Conservation (phyloP, 2,797 vertebrate genomes). For the Falco cherrug region DNA sequence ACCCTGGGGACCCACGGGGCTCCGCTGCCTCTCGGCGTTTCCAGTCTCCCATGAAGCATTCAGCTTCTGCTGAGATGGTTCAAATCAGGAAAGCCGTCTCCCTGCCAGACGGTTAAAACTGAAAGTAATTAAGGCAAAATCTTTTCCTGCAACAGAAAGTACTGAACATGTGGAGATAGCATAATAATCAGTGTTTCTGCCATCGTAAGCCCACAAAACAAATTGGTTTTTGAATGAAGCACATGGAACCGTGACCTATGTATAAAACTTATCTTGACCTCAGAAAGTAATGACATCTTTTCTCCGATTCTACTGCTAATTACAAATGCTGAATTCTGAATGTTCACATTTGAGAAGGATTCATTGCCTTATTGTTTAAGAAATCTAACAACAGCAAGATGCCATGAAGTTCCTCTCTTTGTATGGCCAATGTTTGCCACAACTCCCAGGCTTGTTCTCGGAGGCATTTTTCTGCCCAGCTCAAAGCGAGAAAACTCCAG, state of each 20-base stretch:
- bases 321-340: background rate
- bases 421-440: rapidly evolving
- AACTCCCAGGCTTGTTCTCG: background rate
- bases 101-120: background rate
- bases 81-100: background rate
- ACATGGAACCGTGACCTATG: background rate
- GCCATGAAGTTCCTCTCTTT: rapidly evolving
- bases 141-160: background rate
- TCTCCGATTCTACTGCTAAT: background rate
- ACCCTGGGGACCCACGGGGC: rapidly evolving
- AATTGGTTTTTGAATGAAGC: background rate
- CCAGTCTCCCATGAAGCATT: background rate
- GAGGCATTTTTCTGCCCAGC: background rate
- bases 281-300: background rate
- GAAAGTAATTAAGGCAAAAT: background rate
- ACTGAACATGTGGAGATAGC: background rate
- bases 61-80: background rate
- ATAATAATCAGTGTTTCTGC: background rate
- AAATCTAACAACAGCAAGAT: background rate
- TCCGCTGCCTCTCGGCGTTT: rapidly evolving
- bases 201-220: background rate
- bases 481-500: background rate
- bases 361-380: background rate
- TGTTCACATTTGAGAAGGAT: background rate
- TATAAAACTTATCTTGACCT: background rate